Evolutionary conservation across 30 jellyfish, hydroid and myxozoan species (phyloP), one percentile per base, ranked within the genome.

Genomic region (Aurelia sp.): DNA sequence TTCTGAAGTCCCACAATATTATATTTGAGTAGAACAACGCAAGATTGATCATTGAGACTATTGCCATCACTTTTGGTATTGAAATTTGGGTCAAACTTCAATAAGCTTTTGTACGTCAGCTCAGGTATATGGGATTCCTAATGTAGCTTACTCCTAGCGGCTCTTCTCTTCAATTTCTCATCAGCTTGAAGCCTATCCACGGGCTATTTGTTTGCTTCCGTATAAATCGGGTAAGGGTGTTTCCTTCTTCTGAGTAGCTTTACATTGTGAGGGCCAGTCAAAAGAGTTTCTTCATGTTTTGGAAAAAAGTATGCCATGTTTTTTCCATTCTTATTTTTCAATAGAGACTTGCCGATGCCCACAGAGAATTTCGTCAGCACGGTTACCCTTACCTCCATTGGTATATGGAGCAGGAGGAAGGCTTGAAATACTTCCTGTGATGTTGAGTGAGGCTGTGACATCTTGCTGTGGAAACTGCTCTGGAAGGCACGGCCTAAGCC

Each of bases 401-500:
- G 86, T 62, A 17, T 57, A 30, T 59, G 16, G 22, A 13, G 50
- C n/a, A 21, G 16, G 22, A 12, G 30, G 41, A 41, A 47, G 61
- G 6, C 65, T 76, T 6, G 76, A 60, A 37, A 22, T 59, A 5
- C 27, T 76, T 21, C 86, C 86, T 6, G 11, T 13, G 10, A 37
- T 76, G 62, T 16, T 76, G 22, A 62, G n/a, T 64, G 58, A 76
- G 50, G 86, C 76, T 18, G 37, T 58, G 11, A 33, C 76, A 33
- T 59, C 76, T 60, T 76, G 86, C 27, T 82, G 91, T 59, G 91
- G 91, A 10, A 82, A 70, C 79, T 82, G 91, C 79, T n/a, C 47
- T 12, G 82, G 91, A 33, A 74, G 76, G 31, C 91, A 82, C 20
- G 91, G 91, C 7, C 27, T 33, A 11, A 44, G 71, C 41, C 20